Percentiles rank a stretch among this genome's conserved stretches.
These are phyloP conservation scores for Carduelis carduelis DNA, from an alignment of 2,797 vertebrate genomes.

Conservation along the genomic window DNA sequence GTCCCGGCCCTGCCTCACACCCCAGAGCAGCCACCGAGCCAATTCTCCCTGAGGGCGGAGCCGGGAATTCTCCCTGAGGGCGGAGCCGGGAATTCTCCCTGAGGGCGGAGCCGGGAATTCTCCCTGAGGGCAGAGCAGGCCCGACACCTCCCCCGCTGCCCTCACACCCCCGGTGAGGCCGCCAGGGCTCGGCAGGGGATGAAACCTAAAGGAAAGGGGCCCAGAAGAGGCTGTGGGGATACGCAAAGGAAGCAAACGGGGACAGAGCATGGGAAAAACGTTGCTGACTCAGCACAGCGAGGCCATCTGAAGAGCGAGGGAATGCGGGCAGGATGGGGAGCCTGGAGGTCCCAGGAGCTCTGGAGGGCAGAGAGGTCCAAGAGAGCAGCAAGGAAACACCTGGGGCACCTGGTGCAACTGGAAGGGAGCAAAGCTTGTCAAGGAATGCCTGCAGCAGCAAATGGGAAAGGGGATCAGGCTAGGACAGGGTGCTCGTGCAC, in stretches of 20 bases:
- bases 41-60: no score
- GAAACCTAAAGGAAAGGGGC: neutral
- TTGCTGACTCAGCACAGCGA: neutral
- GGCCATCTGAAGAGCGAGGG: neutral
- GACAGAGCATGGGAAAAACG: neutral
- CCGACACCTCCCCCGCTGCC: neutral
- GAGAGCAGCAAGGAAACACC: accelerated
- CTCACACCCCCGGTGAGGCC: accelerated
- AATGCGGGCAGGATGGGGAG: neutral
- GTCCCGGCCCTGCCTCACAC: no score
- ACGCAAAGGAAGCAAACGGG: neutral
- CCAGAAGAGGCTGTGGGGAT: neutral
- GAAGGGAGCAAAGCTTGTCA: neutral
- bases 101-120: no score
- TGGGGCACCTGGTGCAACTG: neutral
- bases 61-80: no score
- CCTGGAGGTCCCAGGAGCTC: neutral
- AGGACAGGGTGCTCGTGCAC: neutral
- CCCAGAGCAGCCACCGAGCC: no score
- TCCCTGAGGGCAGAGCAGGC: neutral
- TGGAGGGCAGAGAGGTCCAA: neutral
- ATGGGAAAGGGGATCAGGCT: neutral
- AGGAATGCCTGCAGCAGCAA: neutral
- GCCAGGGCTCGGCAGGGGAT: accelerated
- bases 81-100: no score